Conservation (phyloP, 92 coral and sea anemone species). For the Epizoanthus fatuus region DNA sequence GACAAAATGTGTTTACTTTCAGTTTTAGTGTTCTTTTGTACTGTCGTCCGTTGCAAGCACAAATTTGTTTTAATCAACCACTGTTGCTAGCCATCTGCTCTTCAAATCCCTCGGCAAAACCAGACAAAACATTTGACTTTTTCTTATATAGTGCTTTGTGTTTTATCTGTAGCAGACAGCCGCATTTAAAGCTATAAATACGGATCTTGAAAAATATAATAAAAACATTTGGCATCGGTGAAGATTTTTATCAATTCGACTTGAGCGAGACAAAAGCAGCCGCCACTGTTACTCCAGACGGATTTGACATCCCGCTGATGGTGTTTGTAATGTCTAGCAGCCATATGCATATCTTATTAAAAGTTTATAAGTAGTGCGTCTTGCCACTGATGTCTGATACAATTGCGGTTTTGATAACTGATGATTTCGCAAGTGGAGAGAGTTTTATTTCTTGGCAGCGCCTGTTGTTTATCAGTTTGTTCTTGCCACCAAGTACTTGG, state of each 20-base stretch:
- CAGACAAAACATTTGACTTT: background rate
- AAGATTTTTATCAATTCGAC: conserved; percentile 17
- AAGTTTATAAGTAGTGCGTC: background rate
- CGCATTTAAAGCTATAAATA: conserved; percentile 12
- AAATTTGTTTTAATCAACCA: background rate
- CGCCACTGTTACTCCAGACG: conserved; percentile 12
- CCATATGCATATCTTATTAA: background rate
- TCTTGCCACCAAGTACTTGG: background rate
- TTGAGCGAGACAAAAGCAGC: conserved; percentile 18
- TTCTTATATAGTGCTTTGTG: conserved; percentile 1
- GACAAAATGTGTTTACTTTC: background rate
- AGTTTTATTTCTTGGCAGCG: background rate
- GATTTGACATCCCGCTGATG: background rate
- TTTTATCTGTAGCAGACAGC: conserved; percentile 29
- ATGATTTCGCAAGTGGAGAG: too few species aligned
- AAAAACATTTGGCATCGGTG: conserved; percentile 31
- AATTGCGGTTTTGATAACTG: too few species aligned
- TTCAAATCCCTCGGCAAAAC: background rate
- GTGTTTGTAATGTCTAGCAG: conserved; percentile 11
- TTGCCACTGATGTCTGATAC: too few species aligned
- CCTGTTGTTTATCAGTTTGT: background rate
- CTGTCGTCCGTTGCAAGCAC: background rate
- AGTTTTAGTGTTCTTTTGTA: background rate
- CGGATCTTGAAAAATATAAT: conserved; percentile 22
- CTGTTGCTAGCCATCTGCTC: background rate